Evolutionary conservation across 1,140 invertebrate genomes (phyloP).

Genomic region (Zaprionus ghesquierei): DNA sequence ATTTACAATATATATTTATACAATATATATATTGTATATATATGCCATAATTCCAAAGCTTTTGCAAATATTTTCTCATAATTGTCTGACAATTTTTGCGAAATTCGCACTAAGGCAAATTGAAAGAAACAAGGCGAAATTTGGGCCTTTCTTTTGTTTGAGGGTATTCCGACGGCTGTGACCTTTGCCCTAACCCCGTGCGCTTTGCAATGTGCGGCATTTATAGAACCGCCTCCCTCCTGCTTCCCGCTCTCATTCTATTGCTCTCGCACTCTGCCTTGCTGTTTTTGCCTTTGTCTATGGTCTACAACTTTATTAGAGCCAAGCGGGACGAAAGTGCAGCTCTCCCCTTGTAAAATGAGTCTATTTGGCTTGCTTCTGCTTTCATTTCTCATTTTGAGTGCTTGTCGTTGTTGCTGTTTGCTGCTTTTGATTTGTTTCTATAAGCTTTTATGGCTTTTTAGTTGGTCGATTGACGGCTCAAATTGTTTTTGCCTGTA

Average conservation of each 20-base stretch:
- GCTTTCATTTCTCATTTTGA: slow-evolving; percentile 30
- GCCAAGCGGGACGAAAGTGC: too few species aligned
- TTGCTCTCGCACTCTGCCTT: not conserved
- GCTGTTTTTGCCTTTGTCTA: slow-evolving; percentile 7
- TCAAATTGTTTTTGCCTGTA: slow-evolving; percentile 22
- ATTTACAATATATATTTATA: too few species aligned
- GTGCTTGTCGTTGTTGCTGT: slow-evolving; percentile 8
- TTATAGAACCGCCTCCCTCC: not conserved
- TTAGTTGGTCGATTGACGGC: slow-evolving; percentile 56
- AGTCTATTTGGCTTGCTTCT: slow-evolving; percentile 30
- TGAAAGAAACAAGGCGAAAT: not conserved
- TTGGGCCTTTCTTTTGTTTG: not conserved
- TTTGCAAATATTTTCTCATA: not conserved
- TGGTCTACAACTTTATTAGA: slow-evolving; percentile 34
- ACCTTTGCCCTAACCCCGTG: not conserved
- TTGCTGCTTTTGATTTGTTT: slow-evolving; percentile 54
- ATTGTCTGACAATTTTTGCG: not conserved
- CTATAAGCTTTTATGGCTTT: slow-evolving; percentile 67
- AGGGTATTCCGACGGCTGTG: not conserved
- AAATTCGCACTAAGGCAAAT: not conserved
- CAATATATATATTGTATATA: too few species aligned
- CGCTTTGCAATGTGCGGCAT: not conserved
- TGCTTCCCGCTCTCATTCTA: not conserved
- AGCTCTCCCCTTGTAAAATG: not conserved
- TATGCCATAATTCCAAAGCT: not conserved